Percentiles rank a stretch among this genome's conserved stretches.
phyloP scores from a whole-genome alignment of 2,888 invertebrate genomes.

The Drosophila emarginata region DNA sequence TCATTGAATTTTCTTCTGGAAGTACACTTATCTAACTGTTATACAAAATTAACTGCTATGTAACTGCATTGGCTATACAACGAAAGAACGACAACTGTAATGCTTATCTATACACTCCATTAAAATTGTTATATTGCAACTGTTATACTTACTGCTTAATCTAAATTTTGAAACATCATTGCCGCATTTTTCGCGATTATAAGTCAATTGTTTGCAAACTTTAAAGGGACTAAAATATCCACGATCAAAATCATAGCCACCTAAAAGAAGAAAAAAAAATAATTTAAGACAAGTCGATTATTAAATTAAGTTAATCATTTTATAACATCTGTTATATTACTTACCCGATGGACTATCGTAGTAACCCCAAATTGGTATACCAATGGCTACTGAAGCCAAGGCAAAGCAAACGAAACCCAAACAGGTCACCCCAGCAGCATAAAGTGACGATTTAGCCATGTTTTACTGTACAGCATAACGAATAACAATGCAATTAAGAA shows the following conservation, averaged over 20 bases:
- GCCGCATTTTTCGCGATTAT: constrained; percentile 92
- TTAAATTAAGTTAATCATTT: constrained; percentile 18
- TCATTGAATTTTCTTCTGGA: too few relatives aligned
- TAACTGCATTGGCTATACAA: not conserved
- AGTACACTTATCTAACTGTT: too few relatives aligned
- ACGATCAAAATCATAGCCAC: constrained; percentile 86
- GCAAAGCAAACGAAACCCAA: constrained; percentile 90
- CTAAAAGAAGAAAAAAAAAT: constrained; percentile 34
- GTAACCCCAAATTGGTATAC: constrained; percentile 93
- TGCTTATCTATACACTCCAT: too few relatives aligned
- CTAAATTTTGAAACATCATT: constrained; percentile 90
- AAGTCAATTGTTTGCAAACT: constrained; percentile 91
- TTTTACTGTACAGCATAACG: constrained; percentile 79
- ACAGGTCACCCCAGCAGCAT: constrained; percentile 82
- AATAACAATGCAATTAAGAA: constrained; percentile 44
- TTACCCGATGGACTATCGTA: constrained; percentile 86
- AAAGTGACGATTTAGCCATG: constrained; percentile 82
- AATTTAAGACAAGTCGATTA: not conserved
- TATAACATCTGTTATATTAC: constrained; percentile 61
- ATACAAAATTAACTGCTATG: too few relatives aligned
- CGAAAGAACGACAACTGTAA: too few relatives aligned
- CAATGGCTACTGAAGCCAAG: constrained; percentile 91
- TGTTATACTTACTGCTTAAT: constrained; percentile 87
- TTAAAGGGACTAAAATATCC: constrained; percentile 96
- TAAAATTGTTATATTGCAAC: not conserved